Base-by-base conservation (phyloP, 1,140 invertebrate species). In the Pissodes strobi region DNA sequence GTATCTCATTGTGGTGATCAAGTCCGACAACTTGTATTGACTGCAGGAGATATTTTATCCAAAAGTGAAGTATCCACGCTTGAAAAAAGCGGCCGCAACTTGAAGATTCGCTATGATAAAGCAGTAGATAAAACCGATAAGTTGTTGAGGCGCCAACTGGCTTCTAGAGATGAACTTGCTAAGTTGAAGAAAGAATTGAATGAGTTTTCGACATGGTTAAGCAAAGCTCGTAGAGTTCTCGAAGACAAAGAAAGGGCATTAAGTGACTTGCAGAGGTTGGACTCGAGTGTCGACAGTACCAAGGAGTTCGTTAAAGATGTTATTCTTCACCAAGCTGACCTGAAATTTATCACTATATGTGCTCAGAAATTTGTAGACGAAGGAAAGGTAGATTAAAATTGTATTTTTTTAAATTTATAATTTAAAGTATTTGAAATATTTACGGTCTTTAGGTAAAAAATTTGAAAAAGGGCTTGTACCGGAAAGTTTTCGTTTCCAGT, bases 311-410 rank as follows among this genome's bases (percentile, higher is more conserved):
- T 94, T n/a, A 91, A 88, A 56, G 94, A 98, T 79, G 92, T 97
- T 0, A 94, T 97, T 69, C 90, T 93, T 1, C 94, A 97, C 74
- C 93, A 97, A 79, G 95, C 93, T 1, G 95, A 98, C 80, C 80
- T 97, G 1, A 83, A 94, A 19, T 97, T 96, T 76, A 94, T 97
- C 58, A 94, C 93, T 1, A 95, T 97, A 89, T 88, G 92, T 0
- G 93, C 92, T 0, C 93, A 97, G 80, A 96, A 96, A 78, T 97
- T 96, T 78, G 86, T 95, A 30, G 93, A 96, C 72, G 93, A 97
- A 77, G 92, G 92, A 72, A 95, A 94, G 79, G 87, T 88, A 76
- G 59, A 37, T 30, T 18, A 41, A 56, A 15, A 56, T 17, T 3
- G 17, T 45, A 55, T 56, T 30, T 25, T 4, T 12, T 15, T 34